A percentile compares a stretch with the other conserved stretches of the same genome.
phyloP scores from a whole-genome alignment of 2,113 vertebrate species.

The Boleophthalmus pectinirostris region DNA sequence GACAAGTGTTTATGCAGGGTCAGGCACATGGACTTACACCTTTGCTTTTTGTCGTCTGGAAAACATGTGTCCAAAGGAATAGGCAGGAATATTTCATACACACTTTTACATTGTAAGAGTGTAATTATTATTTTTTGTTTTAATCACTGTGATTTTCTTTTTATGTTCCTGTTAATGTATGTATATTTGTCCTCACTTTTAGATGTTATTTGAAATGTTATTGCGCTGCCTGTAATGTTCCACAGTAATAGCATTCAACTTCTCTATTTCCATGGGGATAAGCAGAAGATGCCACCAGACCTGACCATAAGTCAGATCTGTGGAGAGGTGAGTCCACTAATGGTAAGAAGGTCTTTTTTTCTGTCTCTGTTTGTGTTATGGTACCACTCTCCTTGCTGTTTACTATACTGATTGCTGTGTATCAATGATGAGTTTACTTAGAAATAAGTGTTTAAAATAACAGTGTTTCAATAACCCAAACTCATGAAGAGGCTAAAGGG shows the following conservation, averaged over 20 bases:
- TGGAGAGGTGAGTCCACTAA: not conserved
- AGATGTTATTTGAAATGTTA: too few species aligned
- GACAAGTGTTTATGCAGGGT: constrained; percentile 79
- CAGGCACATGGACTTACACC: constrained; percentile 73
- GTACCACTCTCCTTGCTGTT: too few species aligned
- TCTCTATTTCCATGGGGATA: not conserved
- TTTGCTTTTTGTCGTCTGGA: constrained; percentile 62
- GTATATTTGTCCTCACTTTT: too few species aligned
- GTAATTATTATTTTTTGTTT: not conserved
- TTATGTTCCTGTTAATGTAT: too few species aligned
- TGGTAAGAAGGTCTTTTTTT: too few species aligned
- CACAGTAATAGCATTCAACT: too few species aligned
- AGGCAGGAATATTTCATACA: constrained; percentile 35
- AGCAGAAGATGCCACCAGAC: not conserved
- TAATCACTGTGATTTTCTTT: not conserved
- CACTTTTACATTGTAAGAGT: not conserved
- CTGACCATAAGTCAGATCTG: not conserved
- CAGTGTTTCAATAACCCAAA: too few species aligned
- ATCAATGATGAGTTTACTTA: too few species aligned
- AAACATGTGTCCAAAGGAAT: constrained; percentile 58
- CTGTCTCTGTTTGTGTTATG: too few species aligned
- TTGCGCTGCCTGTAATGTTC: not conserved
- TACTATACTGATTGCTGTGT: too few species aligned
- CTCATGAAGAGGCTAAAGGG: constrained; percentile 31
- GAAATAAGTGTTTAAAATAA: too few species aligned